These are phyloP conservation scores for Adrianichthys oophorus DNA, from an alignment of 2,797 vertebrate species.

Conservation along the genomic window DNA sequence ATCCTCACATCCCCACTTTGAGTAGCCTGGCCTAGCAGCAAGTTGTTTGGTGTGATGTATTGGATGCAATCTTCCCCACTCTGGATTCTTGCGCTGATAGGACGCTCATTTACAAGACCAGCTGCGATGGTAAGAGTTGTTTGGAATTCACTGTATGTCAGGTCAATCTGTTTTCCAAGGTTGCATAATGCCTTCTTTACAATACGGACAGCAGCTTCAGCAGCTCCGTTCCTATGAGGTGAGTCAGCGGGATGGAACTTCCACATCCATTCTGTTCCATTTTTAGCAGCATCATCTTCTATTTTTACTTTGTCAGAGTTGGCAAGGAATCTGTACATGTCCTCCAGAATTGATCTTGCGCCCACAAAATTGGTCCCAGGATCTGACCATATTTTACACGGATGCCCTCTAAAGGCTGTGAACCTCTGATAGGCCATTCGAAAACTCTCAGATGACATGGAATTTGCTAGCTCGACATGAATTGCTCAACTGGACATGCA, in stretches of 20 bases:
- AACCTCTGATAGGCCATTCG: background rate
- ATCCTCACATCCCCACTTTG: background rate
- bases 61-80: background rate
- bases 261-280: background rate
- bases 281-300: background rate
- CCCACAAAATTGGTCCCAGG: background rate
- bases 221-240: background rate
- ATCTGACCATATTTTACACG: background rate
- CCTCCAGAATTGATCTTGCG: background rate
- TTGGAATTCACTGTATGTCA: background rate
- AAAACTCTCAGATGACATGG: background rate
- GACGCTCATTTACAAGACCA: background rate
- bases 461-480: background rate
- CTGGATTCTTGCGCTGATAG: background rate
- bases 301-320: background rate
- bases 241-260: conserved; percentile 1
- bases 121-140: background rate
- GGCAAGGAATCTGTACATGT: background rate
- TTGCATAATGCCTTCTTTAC: background rate
- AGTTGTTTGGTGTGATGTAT: background rate
- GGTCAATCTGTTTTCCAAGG: background rate
- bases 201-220: background rate
- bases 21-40: background rate
- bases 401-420: background rate
- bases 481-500: background rate